phyloP scores from a whole-genome alignment of 2,888 invertebrate species.

The Ariolimax columbianus region DNA sequence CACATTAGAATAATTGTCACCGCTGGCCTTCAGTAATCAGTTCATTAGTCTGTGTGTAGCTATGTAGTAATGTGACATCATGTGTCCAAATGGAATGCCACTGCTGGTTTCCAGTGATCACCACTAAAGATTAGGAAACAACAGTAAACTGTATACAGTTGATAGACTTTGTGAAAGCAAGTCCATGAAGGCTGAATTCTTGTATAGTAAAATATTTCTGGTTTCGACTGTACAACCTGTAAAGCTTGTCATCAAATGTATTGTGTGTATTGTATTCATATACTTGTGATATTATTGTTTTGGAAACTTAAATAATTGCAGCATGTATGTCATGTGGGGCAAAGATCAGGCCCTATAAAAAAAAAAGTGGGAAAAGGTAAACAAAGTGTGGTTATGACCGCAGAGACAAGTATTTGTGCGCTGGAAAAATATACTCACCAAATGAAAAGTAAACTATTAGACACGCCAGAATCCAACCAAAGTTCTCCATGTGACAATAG shows the following conservation, averaged over 20 bases:
- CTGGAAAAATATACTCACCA: too few relatives aligned
- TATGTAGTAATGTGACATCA: not conserved
- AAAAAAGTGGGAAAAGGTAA: too few relatives aligned
- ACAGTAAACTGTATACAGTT: too few relatives aligned
- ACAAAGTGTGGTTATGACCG: too few relatives aligned
- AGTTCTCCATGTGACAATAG: too few relatives aligned
- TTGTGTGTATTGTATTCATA: constrained; percentile 20
- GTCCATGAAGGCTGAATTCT: not conserved
- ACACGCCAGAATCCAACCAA: too few relatives aligned
- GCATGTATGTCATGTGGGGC: not conserved
- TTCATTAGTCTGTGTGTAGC: not conserved
- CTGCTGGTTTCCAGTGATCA: not conserved
- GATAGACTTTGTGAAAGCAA: not conserved
- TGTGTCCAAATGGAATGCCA: not conserved
- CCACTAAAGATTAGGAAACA: too few relatives aligned
- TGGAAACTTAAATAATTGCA: not conserved
- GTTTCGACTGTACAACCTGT: not conserved
- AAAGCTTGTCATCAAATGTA: not conserved
- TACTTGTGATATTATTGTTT: constrained; percentile 21
- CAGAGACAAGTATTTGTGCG: too few relatives aligned
- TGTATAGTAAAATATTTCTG: not conserved
- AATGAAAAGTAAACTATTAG: too few relatives aligned
- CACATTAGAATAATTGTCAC: not conserved
- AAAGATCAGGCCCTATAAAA: too few relatives aligned
- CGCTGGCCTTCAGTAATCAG: not conserved